Evolutionary conservation across 2,797 vertebrate species (phyloP).

Genomic region (Mormyrops boulengeri): DNA sequence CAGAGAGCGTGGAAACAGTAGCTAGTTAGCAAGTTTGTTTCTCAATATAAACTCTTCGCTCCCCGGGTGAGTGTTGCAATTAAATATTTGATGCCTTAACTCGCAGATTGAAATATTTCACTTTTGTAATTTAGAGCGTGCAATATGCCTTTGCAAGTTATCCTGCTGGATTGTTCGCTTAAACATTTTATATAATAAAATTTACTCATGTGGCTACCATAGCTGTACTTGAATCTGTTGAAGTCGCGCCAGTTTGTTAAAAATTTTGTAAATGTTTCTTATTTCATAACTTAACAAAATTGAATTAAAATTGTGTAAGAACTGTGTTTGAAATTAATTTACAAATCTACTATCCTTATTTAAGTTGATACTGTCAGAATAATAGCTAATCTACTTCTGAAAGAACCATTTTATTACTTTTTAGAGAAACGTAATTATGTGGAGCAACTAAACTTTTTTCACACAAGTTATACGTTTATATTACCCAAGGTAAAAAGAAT

Average conservation of each 20-base stretch:
- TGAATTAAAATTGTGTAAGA: not conserved
- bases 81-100: not conserved
- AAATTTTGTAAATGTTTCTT: not conserved
- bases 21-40: conserved; percentile 2
- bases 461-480: not conserved
- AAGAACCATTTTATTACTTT: not conserved
- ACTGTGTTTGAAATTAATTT: not conserved
- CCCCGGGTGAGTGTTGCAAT: not conserved
- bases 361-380: not conserved
- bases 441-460: not conserved
- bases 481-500: conserved; percentile 48
- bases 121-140: not conserved
- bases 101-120: not conserved
- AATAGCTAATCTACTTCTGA: not conserved
- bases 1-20: not conserved
- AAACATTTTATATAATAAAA: not conserved
- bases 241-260: not conserved
- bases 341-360: not conserved
- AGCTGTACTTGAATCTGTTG: not conserved
- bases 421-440: not conserved
- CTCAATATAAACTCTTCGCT: not conserved
- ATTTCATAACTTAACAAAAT: not conserved
- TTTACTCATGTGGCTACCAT: not conserved
- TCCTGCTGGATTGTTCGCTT: not conserved
- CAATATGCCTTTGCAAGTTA: not conserved